Evolutionary conservation across 2,888 invertebrate genomes (phyloP), one percentile per base, ranked within the genome.

Genomic region (Caenorhabditis parvicauda): DNA sequence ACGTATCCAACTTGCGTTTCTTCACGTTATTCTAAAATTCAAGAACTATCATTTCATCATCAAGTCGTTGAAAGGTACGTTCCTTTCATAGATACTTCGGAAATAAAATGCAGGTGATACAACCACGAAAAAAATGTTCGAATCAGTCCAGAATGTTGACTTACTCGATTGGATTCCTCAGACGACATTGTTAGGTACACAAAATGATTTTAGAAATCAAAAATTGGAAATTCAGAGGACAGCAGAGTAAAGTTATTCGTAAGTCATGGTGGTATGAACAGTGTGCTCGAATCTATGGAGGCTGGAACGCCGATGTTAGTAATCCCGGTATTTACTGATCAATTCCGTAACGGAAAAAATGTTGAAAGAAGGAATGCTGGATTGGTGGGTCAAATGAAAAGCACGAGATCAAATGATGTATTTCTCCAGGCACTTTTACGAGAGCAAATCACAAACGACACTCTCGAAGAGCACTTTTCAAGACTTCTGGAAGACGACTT

Each of bases 191-290:
- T 38, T 62, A 7, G 42, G 62, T 61, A 14, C 27, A 52, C n/a
- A n/a, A n/a, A n/a, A n/a, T n/a, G n/a, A n/a, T n/a, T n/a, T n/a
- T n/a, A n/a, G n/a, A n/a, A n/a, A n/a, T 3, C 2, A 17, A 27
- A 19, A n/a, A n/a, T n/a, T n/a, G n/a, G n/a, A n/a, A n/a, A n/a
- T 59, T 29, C 37, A 61, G 61, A 56, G 22, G 57, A 62, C 19
- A 12, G 27, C 12, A 58, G 58, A 25, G 17, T 62, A 37, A 57
- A 54, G 48, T 28, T 62, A 5, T 62, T 62, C 29, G 62, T 62
- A 5, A 54, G 57, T 2, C 62, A 62, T 32, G 62, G 62, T 5
- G 62, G 62, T 9, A 54, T 54, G 62, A 62, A 62, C n/a, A 62
- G 62, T 52, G 62, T 62, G 0, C 48, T 62, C 0, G 62, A 62